Conservation (phyloP, 2,797 vertebrate genomes). For the Serranus cabrilla region DNA sequence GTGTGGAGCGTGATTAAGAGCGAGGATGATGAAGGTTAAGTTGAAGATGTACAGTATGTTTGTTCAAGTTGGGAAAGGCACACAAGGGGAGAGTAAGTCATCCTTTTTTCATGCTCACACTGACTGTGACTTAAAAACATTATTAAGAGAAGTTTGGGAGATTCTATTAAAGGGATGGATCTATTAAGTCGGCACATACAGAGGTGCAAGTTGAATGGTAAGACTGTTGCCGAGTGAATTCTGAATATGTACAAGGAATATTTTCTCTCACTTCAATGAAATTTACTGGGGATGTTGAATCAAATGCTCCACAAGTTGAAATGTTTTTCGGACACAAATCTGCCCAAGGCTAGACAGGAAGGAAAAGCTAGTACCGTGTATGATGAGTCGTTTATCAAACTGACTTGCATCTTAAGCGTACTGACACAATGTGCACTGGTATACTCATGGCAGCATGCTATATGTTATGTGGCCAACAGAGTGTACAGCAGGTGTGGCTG, state of each 20-base stretch:
- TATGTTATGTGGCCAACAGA: conserved; percentile 38
- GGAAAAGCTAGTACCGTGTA: neutral
- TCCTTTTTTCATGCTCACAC: conserved; percentile 27
- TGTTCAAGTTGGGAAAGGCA: conserved; percentile 72
- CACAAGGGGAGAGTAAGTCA: conserved; percentile 55
- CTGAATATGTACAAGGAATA: conserved; percentile 53
- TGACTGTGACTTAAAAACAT: conserved; percentile 38
- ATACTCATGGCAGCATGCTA: conserved; percentile 55
- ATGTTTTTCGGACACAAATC: conserved; percentile 30
- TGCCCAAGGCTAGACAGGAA: conserved; percentile 13
- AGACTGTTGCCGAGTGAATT: conserved; percentile 40
- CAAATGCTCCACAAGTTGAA: conserved; percentile 36
- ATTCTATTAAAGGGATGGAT: conserved; percentile 64
- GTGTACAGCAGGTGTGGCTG: conserved; percentile 36
- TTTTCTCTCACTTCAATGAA: conserved; percentile 34
- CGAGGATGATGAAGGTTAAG: neutral
- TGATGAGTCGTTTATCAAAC: conserved; percentile 21
- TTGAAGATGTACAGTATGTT: conserved; percentile 27
- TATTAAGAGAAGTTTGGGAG: conserved; percentile 13
- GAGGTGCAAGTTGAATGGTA: conserved; percentile 26
- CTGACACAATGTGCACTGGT: conserved; percentile 51
- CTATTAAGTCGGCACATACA: conserved; percentile 28
- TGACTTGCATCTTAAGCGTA: conserved; percentile 47
- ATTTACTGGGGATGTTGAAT: conserved; percentile 34
- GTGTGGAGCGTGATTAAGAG: conserved; percentile 15